Conservation (phyloP, 2,113 vertebrate genomes). For the Sterna hirundo region DNA sequence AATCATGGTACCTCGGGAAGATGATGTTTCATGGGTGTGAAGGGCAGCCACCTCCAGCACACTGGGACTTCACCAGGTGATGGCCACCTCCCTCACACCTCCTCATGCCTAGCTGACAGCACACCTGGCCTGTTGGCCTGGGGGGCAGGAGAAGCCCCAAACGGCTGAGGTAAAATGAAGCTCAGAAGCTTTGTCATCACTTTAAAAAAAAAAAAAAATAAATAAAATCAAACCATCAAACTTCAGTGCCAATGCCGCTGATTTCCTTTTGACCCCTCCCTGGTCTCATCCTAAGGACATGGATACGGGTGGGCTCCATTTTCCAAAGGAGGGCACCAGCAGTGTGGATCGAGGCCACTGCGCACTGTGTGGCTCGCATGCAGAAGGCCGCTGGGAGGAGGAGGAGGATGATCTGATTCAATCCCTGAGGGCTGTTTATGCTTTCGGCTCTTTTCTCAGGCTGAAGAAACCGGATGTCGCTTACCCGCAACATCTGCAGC, state of each 20-base stretch:
- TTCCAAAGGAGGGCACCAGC: background rate
- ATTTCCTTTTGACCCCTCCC: background rate
- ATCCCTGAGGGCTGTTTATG: background rate
- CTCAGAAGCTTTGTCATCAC: no score
- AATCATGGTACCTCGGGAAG: accelerated
- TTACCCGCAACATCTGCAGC: constrained; percentile 7
- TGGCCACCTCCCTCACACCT: accelerated
- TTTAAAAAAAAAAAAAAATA: background rate
- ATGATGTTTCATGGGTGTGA: background rate
- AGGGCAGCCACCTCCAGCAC: background rate
- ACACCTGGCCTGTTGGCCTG: no score
- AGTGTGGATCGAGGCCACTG: no score
- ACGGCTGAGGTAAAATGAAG: no score
- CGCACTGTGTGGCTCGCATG: background rate
- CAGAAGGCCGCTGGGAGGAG: background rate
- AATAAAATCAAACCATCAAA: background rate
- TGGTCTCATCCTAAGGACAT: background rate
- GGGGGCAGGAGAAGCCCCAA: no score
- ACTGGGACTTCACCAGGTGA: background rate
- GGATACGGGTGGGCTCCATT: background rate
- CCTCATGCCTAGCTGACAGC: no score
- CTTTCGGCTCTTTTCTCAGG: constrained; percentile 5
- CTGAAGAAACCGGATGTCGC: background rate
- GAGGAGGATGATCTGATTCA: background rate
- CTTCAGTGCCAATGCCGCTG: background rate